A percentile compares a stretch with the other conserved stretches of the same genome.
Evolutionary conservation across 2,888 invertebrate species (phyloP).

Genomic region (Dugesia japonica): DNA sequence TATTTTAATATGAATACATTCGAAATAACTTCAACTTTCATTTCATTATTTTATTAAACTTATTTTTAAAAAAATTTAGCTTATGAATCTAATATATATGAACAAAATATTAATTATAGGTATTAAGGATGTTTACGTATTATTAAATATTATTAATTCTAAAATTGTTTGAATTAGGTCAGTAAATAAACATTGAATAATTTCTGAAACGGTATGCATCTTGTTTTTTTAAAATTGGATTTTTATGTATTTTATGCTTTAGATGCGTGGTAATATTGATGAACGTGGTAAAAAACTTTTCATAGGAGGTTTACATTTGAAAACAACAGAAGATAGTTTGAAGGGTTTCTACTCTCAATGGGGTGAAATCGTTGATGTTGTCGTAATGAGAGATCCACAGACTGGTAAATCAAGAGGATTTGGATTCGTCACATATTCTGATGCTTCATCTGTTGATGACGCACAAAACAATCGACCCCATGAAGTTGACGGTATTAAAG

Average conservation of each 20-base stretch:
- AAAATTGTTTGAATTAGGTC: too few species aligned
- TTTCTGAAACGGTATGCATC: not conserved
- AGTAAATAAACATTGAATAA: too few species aligned
- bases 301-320: conserved; percentile 76
- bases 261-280: not conserved
- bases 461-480: conserved; percentile 69
- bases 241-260: not conserved
- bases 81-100: too few species aligned
- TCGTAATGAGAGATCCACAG: conserved; percentile 35
- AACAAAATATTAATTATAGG: too few species aligned
- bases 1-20: too few species aligned
- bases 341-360: conserved; percentile 82
- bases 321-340: conserved; percentile 72
- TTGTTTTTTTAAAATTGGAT: not conserved
- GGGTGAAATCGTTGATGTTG: conserved; percentile 57
- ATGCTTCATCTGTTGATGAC: conserved; percentile 81
- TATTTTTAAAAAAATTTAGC: too few species aligned
- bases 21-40: too few species aligned
- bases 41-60: too few species aligned
- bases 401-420: conserved; percentile 61
- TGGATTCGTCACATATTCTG: conserved; percentile 87
- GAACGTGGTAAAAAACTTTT: conserved; percentile 64
- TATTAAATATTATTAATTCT: too few species aligned
- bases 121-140: too few species aligned
- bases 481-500: conserved; percentile 75